Evolutionary conservation across 2,113 vertebrate species (phyloP), one percentile per base, ranked within the genome.

Genomic region (Tyrannus savana): DNA sequence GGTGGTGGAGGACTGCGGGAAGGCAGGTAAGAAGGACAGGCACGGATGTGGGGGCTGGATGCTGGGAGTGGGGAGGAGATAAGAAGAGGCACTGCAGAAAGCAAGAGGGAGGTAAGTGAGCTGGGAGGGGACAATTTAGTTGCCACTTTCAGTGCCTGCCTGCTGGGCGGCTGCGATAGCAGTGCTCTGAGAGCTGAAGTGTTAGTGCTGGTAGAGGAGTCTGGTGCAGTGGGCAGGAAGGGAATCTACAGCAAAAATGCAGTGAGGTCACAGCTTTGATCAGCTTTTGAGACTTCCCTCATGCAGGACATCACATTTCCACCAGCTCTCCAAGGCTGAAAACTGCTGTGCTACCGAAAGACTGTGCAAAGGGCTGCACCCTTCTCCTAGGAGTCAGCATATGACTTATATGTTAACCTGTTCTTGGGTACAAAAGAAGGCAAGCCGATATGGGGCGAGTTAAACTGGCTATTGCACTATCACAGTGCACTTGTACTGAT

Each of bases 361-460:
- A 13, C 37, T 6, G 0, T 35, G 41, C 22, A 56, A 53, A 68
- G 49, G 25, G 17, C 25, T 76, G 52, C 22, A 46, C 17, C 6
- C 30, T 69, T 49, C 74, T 69, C 28, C 69, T 56, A 12, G 18
- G 27, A 47, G 35, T 5, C 53, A 74, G 35, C 1, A 1, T 8
- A 3, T 31, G 42, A 49, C 23, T 49, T 62, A 42, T n/a, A n/a
- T n/a, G n/a, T n/a, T n/a, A n/a, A n/a, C 16, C 21, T 30, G 2
- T 37, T 28, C 19, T 19, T 44, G 30, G 24, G 37, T n/a, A 62
- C 24, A 62, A 69, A 77, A 21, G 27, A 44, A n/a, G 27, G 30
- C 49, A 50, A 73, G 47, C 7, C 3, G 1, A 50, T 42, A n/a
- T 0, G 0, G 9, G 16, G 19, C 31, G 56, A 49, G 33, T 10